Evolutionary conservation across 1,140 invertebrate genomes (phyloP), one percentile per base, ranked within the genome.

Genomic region (Ceratina calcarata): DNA sequence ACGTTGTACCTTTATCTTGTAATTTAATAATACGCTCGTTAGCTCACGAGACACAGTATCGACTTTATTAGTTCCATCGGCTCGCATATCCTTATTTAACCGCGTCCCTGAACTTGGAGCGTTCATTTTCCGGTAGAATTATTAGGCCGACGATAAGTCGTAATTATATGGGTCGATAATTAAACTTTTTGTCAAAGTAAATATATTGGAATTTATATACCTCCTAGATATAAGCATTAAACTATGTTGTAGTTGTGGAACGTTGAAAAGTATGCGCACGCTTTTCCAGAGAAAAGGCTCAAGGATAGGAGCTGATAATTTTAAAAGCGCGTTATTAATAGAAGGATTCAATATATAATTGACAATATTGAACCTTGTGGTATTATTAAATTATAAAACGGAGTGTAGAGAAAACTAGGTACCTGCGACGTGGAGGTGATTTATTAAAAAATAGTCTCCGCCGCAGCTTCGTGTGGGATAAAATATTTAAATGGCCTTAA

Each of bases 91-190:
- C 68, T 71, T 78, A 78, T 78, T 78, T 78, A 57, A 72, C 64
- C 22, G 49, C 37, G 76, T 78, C 76, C 76, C 49, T 78, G 76
- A 78, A 78, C 76, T 61, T 78, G 27, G 12, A 49, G 27, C 60
- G 45, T 64, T 72, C 60, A 57, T 64, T 78, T 78, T 78, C 68
- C 69, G 27, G 20, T 78, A 78, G 49, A 71, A 45, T 78, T 78
- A 64, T 72, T 61, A 61, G 20, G 58, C 20, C 68, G 51, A 55
- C 64, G 16, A 62, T 78, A 71, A 78, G 10, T 55, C 3, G 24
- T 62, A 78, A 71, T 70, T 72, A 37, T 72, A 53, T 64, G 8
- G n/a, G 71, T 78, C 76, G 60, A 49, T 71, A 45, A 78, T 65
- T 32, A 72, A 65, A 72, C 72, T 72, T 57, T 27, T 24, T n/a